Evolutionary conservation across 2,888 invertebrate genomes (phyloP).

Genomic region (Pseudeuparius sepicola): DNA sequence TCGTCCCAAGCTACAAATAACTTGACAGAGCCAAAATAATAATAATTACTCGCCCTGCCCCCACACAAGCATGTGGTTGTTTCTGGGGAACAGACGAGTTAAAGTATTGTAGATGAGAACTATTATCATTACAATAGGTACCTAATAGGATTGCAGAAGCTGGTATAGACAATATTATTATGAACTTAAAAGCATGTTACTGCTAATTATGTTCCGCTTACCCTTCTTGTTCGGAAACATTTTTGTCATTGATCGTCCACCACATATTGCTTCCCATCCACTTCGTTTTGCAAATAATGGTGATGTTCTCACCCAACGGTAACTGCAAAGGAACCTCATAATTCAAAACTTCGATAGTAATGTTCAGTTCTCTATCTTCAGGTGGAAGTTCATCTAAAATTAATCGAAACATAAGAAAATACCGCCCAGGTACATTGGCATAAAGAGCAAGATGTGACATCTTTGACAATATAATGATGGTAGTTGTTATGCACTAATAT

Average conservation of each 20-base stretch:
- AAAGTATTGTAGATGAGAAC: too few species aligned
- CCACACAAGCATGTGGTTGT: too few species aligned
- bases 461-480: constrained; percentile 7
- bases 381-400: constrained; percentile 25
- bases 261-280: constrained; percentile 43
- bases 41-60: too few species aligned
- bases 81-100: too few species aligned
- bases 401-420: constrained; percentile 9
- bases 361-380: constrained; percentile 33
- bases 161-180: too few species aligned
- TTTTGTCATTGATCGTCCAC: constrained; percentile 50
- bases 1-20: too few species aligned
- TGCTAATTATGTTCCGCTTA: too few species aligned
- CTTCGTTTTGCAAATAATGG: constrained; percentile 45
- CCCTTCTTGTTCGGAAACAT: constrained; percentile 45
- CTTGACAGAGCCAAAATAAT: too few species aligned
- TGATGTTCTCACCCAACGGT: constrained; percentile 41
- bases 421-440: constrained; percentile 3
- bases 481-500: too few species aligned
- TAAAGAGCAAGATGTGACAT: not conserved
- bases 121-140: too few species aligned
- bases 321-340: constrained; percentile 31
- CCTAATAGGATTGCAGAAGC: too few species aligned
- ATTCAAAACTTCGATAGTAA: constrained; percentile 35
- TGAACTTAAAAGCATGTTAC: too few species aligned